Evolutionary conservation across 1,140 invertebrate genomes (phyloP), one percentile per base, ranked within the genome.

Genomic region (Potamilus streckersoni): DNA sequence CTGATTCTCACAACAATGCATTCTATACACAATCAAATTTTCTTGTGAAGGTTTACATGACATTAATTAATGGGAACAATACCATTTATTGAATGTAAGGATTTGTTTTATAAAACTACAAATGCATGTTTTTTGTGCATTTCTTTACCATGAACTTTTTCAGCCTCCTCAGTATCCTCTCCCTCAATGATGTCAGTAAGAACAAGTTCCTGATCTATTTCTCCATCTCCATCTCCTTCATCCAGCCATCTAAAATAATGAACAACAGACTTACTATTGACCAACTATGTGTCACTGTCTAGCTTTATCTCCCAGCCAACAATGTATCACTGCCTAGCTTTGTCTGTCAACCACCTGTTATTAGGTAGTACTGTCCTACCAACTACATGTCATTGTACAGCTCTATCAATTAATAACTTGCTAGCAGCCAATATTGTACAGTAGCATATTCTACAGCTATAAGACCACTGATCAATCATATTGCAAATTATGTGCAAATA

Each of bases 201-300:
- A n/a, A 69, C 58, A 1, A 86, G 72, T 59, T 82, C 82, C 67
- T 79, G 73, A 60, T 84, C 80, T 65, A 80, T 73, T 49, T 77
- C 68, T 23, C 69, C 71, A 66, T 87, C 86, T 71, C 81, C 85
- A 76, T 85, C 76, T 59, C 80, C 84, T 66, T 82, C 83, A 77
- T 85, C 84, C 57, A 88, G 73, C 85, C 85, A 88, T 71, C 85
- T 83, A 75, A 31, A 63, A 67, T 12, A 23, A 71, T 8, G 5
- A 16, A 23, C 16, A 14, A n/a, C 19, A n/a, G 23, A 19, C 11
- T 11, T 62, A 62, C 8, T 62, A 0, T 11, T 49, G 38, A 49
- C 38, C 38, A 49, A 49, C 38, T 31, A 31, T 31, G 27, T 31
- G 27, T 31, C 27, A 31, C 27, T 31, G 27, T 2, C 2, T 31